phyloP scores from a whole-genome alignment of 2,888 invertebrate genomes.

The Catocala fraxini region DNA sequence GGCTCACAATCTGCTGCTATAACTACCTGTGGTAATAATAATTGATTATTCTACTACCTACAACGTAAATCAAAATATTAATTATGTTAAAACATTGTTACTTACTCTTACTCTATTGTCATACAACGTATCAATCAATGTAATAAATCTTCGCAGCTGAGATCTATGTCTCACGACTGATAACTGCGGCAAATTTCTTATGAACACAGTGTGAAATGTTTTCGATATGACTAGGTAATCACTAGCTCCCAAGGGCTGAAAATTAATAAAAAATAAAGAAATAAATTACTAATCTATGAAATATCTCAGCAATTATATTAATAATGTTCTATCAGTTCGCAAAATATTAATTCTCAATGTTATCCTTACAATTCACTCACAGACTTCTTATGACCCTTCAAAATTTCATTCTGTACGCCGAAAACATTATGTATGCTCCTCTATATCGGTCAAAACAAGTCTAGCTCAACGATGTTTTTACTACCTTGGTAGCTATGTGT shows the following conservation, averaged over 20 bases:
- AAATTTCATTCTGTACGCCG: too few relatives aligned
- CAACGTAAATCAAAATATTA: neutral
- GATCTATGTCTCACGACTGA: constrained; percentile 91
- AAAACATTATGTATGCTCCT: too few relatives aligned
- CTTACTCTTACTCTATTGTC: constrained; percentile 94
- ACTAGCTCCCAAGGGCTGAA: constrained; percentile 96
- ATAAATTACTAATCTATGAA: neutral
- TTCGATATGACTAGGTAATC: constrained; percentile 98
- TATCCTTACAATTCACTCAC: too few relatives aligned
- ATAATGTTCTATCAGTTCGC: too few relatives aligned
- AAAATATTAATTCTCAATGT: too few relatives aligned
- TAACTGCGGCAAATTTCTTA: constrained; percentile 95
- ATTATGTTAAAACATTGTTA: constrained; percentile 25
- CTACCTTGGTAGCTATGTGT: too few relatives aligned
- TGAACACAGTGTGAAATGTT: constrained; percentile 97
- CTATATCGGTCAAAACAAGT: too few relatives aligned
- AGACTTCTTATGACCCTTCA: too few relatives aligned
- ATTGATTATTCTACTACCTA: neutral
- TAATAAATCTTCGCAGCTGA: constrained; percentile 98
- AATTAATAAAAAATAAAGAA: constrained; percentile 27
- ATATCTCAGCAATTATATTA: too few relatives aligned
- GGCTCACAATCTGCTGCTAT: constrained; percentile 94
- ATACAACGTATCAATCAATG: constrained; percentile 98
- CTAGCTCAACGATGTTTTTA: too few relatives aligned
- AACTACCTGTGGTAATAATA: constrained; percentile 89